A percentile compares a stretch with the other conserved stretches of the same genome.
Evolutionary conservation across 2,113 vertebrate genomes (phyloP).

Genomic region (Galbula dea): DNA sequence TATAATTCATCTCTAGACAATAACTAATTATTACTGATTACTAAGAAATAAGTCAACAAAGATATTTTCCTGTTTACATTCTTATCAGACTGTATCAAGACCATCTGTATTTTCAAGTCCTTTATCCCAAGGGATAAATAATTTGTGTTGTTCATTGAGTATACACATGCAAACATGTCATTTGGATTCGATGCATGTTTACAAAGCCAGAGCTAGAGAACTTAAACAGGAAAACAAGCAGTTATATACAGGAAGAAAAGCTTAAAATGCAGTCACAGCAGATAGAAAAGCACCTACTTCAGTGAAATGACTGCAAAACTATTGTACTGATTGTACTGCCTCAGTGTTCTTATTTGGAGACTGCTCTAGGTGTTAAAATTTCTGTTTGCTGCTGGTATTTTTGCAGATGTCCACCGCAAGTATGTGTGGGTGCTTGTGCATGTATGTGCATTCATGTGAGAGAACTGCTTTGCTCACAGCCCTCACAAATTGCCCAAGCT

Average conservation of each 20-base stretch:
- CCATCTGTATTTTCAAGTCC: slow-evolving; percentile 79
- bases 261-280: neutral
- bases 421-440: neutral
- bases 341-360: neutral
- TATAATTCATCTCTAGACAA: slow-evolving; percentile 71
- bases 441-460: neutral
- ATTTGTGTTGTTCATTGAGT: slow-evolving; percentile 67
- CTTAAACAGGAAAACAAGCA: neutral
- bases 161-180: slow-evolving; percentile 61
- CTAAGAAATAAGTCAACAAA: slow-evolving; percentile 81
- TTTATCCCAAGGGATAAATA: slow-evolving; percentile 74
- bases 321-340: neutral
- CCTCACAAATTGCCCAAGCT: neutral
- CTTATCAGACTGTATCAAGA: slow-evolving; percentile 79
- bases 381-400: neutral
- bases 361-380: neutral
- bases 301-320: neutral
- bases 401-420: neutral
- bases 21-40: slow-evolving; percentile 79
- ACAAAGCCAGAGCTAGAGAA: slow-evolving; percentile 11
- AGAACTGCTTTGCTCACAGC: neutral
- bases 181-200: slow-evolving; percentile 47
- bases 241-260: slow-evolving; percentile 2
- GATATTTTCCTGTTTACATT: slow-evolving; percentile 83
- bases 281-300: neutral